phyloP scores from a whole-genome alignment of 2,797 vertebrate genomes.

The Acropternis orthonyx region DNA sequence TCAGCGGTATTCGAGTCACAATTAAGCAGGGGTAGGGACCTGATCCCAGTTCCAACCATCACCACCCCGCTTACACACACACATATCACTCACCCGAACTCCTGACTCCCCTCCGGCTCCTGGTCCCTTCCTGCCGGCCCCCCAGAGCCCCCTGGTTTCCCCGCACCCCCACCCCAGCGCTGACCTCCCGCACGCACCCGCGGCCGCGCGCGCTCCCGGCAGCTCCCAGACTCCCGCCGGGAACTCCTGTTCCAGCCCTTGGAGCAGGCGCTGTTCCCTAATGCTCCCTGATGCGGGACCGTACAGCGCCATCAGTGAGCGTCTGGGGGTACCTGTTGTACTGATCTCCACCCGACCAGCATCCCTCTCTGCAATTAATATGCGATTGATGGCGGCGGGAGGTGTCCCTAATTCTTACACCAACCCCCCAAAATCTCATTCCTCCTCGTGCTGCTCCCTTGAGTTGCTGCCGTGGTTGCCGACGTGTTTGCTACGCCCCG shows the following conservation, averaged over 20 bases:
- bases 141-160: too few relatives aligned
- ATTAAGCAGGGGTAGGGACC: neutral
- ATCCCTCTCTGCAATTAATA: neutral
- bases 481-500: accelerated
- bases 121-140: too few relatives aligned
- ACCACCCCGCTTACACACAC: too few relatives aligned
- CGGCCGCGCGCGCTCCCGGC: too few relatives aligned
- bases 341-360: neutral
- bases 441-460: accelerated
- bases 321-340: accelerated
- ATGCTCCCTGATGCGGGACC: accelerated
- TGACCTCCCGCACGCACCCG: neutral
- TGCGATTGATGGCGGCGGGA: accelerated
- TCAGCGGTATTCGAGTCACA: neutral
- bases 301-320: accelerated
- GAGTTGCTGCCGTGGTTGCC: too few relatives aligned
- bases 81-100: neutral
- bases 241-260: neutral
- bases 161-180: too few relatives aligned
- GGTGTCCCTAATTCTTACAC: accelerated
- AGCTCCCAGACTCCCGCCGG: too few relatives aligned
- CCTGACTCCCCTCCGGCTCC: neutral
- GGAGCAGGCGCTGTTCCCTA: neutral
- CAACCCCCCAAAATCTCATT: accelerated
- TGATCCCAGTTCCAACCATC: neutral